Base-by-base conservation (phyloP, 2,113 vertebrate genomes). In the Phalacrocorax aristotelis region DNA sequence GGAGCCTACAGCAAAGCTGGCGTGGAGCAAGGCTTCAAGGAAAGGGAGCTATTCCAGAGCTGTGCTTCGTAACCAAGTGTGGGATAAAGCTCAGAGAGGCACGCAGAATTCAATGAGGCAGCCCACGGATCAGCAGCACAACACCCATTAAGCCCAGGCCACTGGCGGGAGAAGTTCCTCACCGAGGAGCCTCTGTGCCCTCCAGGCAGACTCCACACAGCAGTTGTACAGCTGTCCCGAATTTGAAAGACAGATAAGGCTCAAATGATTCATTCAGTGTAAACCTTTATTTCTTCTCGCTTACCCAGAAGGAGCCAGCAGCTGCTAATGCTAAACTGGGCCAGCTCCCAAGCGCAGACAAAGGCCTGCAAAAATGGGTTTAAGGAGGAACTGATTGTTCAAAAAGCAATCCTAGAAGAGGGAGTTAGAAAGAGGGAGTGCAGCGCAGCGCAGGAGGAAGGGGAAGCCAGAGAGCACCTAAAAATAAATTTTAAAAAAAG, bases 391-490 rank as follows among this genome's bases (percentile, higher is more conserved):
- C 91, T 11, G 95, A 18, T 54, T 44, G 93, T 6, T 83, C 89
- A 62, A 30, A 71, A 68, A 74, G 86, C 94, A 66, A 83, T 96
- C 95, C 93, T 95, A 60, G 87, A 95, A 91, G 89, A 94, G 94
- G 94, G 93, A 91, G 89, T 26, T 89, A 22, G 87, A 96, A 93
- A 74, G 80, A 88, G 48, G 92, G 83, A 96, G 95, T 1, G 85
- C 89, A 79, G 93, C 2, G 5, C 48, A 3, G 76, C 2, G 14
- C 80, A 58, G 80, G 93, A 95, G 95, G 95, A 97, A 97, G 95
- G 96, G 96, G 96, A 97, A 97, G 96, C 93, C 91, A 70, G 83
- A 71, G 74, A 92, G 91, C 80, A 96, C 94, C 96, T 97, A 97
- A 97, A 97, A 97, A 97, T 97, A 97, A 89, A 10, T 51, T 13